Conservation (phyloP, 2,888 invertebrate species). For the Melipona beecheii region DNA sequence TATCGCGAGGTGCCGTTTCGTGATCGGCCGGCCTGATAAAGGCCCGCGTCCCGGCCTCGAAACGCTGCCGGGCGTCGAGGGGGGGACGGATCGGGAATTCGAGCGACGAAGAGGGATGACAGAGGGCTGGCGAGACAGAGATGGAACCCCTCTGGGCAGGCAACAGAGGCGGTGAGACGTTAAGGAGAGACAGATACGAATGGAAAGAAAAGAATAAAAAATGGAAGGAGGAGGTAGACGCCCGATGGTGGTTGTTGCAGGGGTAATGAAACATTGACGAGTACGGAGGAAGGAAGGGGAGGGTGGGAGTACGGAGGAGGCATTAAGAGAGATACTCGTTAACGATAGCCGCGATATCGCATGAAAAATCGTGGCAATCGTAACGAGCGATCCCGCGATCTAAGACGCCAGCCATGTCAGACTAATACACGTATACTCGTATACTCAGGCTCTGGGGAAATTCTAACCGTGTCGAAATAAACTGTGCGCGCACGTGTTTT, state of each 20-base stretch:
- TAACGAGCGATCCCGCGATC: slow-evolving; percentile 56
- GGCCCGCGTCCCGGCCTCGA: slow-evolving; percentile 49
- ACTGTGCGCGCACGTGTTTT: too few relatives aligned
- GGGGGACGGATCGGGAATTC: slow-evolving; percentile 38
- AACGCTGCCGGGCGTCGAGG: slow-evolving; percentile 60
- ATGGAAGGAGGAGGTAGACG: not conserved
- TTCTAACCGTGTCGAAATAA: slow-evolving; percentile 8
- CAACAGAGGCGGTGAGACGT: slow-evolving; percentile 4
- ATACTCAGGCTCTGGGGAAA: slow-evolving; percentile 43
- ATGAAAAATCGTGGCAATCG: slow-evolving; percentile 67
- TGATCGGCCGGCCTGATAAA: slow-evolving; percentile 71
- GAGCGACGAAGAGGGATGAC: slow-evolving; percentile 18
- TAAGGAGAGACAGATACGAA: slow-evolving; percentile 41
- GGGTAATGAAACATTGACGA: slow-evolving; percentile 26
- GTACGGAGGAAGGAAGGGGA: slow-evolving; percentile 23
- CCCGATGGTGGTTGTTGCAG: not conserved
- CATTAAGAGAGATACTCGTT: slow-evolving; percentile 65
- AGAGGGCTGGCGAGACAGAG: not conserved
- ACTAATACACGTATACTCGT: slow-evolving; percentile 30
- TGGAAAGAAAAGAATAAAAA: not conserved
- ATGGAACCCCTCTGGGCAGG: not conserved
- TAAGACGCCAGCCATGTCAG: slow-evolving; percentile 50
- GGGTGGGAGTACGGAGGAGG: slow-evolving; percentile 30
- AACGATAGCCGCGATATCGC: slow-evolving; percentile 65
- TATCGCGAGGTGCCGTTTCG: slow-evolving; percentile 72